phyloP scores from a whole-genome alignment of 2,797 vertebrate genomes.

The Myripristis jacobus region DNA sequence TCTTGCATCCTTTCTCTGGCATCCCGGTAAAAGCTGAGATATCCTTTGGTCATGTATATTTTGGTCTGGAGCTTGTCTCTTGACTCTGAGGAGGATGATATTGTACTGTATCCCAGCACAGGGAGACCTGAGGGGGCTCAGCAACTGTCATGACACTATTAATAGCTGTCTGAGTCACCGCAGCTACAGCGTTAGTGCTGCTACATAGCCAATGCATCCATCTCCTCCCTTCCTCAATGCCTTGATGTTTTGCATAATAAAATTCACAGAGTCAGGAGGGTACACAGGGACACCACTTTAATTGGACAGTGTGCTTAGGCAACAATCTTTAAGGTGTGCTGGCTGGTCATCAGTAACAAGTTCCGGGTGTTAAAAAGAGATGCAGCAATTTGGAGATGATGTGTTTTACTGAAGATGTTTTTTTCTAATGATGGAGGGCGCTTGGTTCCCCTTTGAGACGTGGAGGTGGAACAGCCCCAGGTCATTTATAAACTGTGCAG shows the following conservation, averaged over 20 bases:
- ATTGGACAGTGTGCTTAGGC: slow-evolving; percentile 18
- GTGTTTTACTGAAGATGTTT: background rate
- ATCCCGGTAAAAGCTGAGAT: background rate
- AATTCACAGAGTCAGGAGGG: slow-evolving; percentile 13
- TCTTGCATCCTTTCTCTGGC: background rate
- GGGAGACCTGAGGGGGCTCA: background rate
- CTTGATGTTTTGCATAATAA: slow-evolving; percentile 46
- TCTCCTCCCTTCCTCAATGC: slow-evolving; percentile 31
- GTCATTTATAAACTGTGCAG: slow-evolving; percentile 59
- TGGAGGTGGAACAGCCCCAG: slow-evolving; percentile 51
- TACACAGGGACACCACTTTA: slow-evolving; percentile 8
- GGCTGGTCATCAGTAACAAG: background rate
- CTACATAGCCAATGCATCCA: slow-evolving; percentile 38
- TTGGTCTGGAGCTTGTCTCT: slow-evolving; percentile 17
- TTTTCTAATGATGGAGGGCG: background rate
- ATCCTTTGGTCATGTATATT: slow-evolving; percentile 2
- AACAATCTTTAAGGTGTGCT: background rate
- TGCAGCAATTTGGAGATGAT: background rate
- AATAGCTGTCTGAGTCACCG: slow-evolving; percentile 56
- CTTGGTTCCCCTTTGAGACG: slow-evolving; percentile 36
- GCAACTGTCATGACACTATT: slow-evolving; percentile 44
- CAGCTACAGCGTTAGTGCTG: slow-evolving; percentile 34
- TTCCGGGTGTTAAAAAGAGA: slow-evolving; percentile 11
- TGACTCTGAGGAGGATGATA: background rate
- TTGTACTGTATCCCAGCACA: background rate